phyloP scores from a whole-genome alignment of 2,797 vertebrate species.

The Darevskia mixta region DNA sequence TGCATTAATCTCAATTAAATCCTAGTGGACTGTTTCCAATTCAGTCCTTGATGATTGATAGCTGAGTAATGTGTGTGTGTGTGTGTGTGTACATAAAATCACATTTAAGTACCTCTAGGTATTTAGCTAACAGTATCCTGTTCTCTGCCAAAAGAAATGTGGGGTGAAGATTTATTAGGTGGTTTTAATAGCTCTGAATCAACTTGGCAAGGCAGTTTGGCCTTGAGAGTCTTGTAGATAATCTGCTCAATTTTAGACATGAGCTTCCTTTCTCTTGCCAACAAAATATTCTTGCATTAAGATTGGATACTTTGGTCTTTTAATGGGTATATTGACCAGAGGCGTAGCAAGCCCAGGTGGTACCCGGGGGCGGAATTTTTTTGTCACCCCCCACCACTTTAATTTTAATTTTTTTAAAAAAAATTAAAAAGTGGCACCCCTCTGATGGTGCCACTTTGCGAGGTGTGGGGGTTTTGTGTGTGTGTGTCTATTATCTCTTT shows the following conservation, averaged over 20 bases:
- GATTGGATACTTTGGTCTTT: too few relatives aligned
- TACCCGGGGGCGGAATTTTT: too few relatives aligned
- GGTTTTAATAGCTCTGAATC: background rate
- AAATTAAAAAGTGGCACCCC: too few relatives aligned
- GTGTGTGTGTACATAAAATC: slow-evolving; percentile 29
- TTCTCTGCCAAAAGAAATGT: slow-evolving; percentile 19
- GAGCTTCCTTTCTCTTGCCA: background rate
- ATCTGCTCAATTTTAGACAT: background rate
- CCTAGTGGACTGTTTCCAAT: slow-evolving; percentile 22
- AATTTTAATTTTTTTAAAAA: too few relatives aligned
- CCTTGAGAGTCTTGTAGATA: background rate
- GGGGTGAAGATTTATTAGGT: background rate
- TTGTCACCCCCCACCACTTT: too few relatives aligned
- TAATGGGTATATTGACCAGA: too few relatives aligned
- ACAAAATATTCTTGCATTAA: background rate
- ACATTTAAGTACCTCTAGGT: background rate
- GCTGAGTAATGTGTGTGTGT: slow-evolving; percentile 37
- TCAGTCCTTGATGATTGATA: slow-evolving; percentile 7
- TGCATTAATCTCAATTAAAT: background rate
- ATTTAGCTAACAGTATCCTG: slow-evolving; percentile 23
- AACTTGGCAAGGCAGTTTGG: background rate
- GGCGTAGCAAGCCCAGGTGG: too few relatives aligned
- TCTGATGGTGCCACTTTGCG: too few relatives aligned
- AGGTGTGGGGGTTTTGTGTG: too few relatives aligned
- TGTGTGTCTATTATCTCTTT: too few relatives aligned